Base-by-base conservation (phyloP, 2,888 invertebrate genomes). In the Philhelius pedissequus region DNA sequence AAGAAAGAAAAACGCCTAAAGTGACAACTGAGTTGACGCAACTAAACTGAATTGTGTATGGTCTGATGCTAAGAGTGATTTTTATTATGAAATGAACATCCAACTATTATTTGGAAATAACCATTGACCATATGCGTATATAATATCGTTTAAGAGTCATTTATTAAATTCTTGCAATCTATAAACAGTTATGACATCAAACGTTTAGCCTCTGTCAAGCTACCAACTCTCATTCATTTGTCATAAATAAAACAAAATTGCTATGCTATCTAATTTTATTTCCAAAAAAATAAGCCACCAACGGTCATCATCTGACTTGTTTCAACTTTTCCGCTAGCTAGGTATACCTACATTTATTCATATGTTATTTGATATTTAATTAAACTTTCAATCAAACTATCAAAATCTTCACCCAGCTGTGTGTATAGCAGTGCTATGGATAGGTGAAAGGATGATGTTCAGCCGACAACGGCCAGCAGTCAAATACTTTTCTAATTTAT, bases 381-480 rank as follows among this genome's bases (percentile, higher is more conserved):
- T 83, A 79, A 83, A 83, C 70, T 78, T 79, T 74, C 74, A 83
- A 83, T 83, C 83, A 83, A 70, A 68, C 69, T 38, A 83, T 74
- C 73, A 78, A 74, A 78, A 74, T 74, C 40, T 50, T 74, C 50
- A 54, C 48, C n/a, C 56, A 60, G 32, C 52, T 32, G 64, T 50
- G 40, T 54, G 69, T 25, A 20, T 3, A 15, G 15, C 52, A 15
- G 18, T 43, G 22, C 13, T 13, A 13, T 48, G 27, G 32, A 56
- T 62, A 83, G 83, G 78, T 83, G 79, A 83, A 83, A 83, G 83
- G 83, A 79, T 83, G 79, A 83, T 78, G 83, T 70, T 70, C 74
- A 79, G 62, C 74, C 75, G 78, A 83, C 82, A 73, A 73, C 69
- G 54, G 30, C 48, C 20, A 27, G 40, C 68, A 25, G 40, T 32